phyloP scores from a whole-genome alignment of 2,888 invertebrate genomes.

The Phorcus lineatus region DNA sequence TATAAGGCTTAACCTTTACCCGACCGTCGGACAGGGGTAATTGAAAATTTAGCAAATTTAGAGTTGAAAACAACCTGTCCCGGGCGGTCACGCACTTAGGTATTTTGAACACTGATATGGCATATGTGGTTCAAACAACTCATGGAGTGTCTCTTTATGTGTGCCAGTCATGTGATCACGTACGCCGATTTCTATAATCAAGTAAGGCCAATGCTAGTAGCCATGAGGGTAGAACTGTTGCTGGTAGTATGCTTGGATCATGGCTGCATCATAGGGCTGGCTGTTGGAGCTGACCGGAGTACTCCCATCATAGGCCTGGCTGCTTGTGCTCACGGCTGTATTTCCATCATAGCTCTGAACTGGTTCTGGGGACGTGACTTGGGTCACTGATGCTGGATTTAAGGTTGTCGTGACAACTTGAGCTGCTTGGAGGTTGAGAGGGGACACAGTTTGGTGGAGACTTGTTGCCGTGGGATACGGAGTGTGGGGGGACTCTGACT shows the following conservation, averaged over 20 bases:
- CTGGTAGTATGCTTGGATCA: slow-evolving; percentile 29
- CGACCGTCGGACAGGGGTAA: no score
- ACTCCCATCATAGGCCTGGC: neutral
- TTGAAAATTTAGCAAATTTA: no score
- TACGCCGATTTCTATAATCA: no score
- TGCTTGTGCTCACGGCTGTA: neutral
- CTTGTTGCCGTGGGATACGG: slow-evolving; percentile 27
- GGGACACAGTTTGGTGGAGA: slow-evolving; percentile 15
- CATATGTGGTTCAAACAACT: no score
- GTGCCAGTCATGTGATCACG: no score
- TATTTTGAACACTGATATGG: no score
- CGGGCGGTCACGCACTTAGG: no score
- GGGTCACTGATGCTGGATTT: neutral
- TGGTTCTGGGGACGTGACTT: neutral
- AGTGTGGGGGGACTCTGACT: slow-evolving; percentile 21
- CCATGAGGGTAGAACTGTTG: slow-evolving; percentile 24
- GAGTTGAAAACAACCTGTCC: no score
- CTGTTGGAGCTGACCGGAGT: neutral
- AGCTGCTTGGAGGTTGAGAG: slow-evolving; percentile 19
- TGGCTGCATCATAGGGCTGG: slow-evolving; percentile 24
- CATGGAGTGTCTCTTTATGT: no score
- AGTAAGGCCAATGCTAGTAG: neutral
- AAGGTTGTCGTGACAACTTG: slow-evolving; percentile 4
- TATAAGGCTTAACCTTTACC: no score
- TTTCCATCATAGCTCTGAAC: neutral